phyloP scores from a whole-genome alignment of 2,113 vertebrate species.

The Gnathonemus echidnorhynchus region DNA sequence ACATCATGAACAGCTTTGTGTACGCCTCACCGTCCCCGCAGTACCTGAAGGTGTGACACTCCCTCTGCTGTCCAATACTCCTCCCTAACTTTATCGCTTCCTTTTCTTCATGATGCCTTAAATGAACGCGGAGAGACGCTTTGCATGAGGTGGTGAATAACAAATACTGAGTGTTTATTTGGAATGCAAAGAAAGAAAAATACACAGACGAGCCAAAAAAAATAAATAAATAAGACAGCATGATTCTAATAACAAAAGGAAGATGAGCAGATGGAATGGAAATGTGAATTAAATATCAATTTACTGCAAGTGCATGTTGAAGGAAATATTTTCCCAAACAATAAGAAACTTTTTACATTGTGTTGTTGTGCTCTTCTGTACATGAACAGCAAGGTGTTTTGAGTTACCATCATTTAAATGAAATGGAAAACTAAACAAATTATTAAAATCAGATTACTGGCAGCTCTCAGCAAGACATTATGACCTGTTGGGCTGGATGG shows the following conservation, averaged over 20 bases:
- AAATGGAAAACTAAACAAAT: neutral
- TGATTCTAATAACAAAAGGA: neutral
- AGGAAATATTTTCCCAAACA: neutral
- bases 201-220: neutral
- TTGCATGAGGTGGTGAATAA: neutral
- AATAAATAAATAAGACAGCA: neutral
- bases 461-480: neutral
- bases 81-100: neutral
- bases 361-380: neutral
- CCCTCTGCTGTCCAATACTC: neutral
- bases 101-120: neutral
- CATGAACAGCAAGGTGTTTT: neutral
- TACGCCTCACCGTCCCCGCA: constrained; percentile 74
- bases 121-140: neutral
- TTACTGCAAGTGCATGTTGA: neutral
- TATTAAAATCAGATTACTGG: neutral
- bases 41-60: constrained; percentile 70
- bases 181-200: neutral
- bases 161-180: neutral
- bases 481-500: neutral
- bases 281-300: neutral
- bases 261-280: neutral
- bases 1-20: constrained; percentile 78
- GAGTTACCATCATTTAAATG: neutral
- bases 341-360: neutral